Conservation (phyloP, 2,113 vertebrate genomes). For the Martes martes region DNA sequence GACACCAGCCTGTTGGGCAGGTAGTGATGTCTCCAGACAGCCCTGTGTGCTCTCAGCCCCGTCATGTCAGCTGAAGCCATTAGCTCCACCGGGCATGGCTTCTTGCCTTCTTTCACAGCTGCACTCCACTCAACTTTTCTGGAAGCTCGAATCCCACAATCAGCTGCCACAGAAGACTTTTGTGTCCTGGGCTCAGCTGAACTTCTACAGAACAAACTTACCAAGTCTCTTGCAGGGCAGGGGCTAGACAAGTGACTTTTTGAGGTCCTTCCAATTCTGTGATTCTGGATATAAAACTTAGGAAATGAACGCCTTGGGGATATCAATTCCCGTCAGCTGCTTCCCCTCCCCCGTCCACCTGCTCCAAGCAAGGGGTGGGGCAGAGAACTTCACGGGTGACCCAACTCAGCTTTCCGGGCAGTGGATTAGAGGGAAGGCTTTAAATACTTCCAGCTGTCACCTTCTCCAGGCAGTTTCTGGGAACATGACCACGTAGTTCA, state of each 20-base stretch:
- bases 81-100: background rate
- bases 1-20: too few species aligned
- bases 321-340: background rate
- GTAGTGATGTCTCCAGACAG: background rate
- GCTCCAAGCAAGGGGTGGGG: background rate
- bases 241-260: background rate
- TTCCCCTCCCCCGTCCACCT: background rate
- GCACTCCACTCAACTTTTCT: background rate
- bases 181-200: background rate
- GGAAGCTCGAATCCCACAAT: background rate
- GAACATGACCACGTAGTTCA: background rate
- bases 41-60: background rate
- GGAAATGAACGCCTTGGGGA: background rate
- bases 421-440: background rate
- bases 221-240: background rate
- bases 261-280: background rate
- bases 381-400: background rate
- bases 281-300: background rate
- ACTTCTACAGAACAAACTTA: background rate
- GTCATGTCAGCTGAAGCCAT: background rate
- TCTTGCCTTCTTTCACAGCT: background rate
- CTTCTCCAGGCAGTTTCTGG: background rate
- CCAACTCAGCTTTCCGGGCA: conserved; percentile 16
- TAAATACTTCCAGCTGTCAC: conserved; percentile 35
- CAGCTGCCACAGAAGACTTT: background rate